A percentile compares a stretch with the other conserved stretches of the same genome.
Evolutionary conservation across 2,888 invertebrate genomes (phyloP).

Genomic region (Calliopum simillimum): DNA sequence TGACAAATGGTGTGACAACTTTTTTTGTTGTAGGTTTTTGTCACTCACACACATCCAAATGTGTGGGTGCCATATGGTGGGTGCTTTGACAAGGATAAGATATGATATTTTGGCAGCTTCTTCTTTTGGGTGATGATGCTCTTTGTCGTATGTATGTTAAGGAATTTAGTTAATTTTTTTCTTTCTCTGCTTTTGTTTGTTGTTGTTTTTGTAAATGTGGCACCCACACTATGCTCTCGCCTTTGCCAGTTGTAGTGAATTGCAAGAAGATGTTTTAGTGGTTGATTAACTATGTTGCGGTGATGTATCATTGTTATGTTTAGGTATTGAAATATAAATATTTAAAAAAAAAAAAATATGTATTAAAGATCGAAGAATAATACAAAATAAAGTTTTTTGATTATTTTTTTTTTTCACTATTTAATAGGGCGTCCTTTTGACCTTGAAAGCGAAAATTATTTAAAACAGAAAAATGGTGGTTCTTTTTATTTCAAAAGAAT

Average conservation of each 20-base stretch:
- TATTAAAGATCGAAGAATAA: too few species aligned
- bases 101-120: constrained; percentile 7
- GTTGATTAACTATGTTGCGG: constrained; percentile 49
- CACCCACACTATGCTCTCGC: constrained; percentile 34
- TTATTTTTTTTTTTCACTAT: too few species aligned
- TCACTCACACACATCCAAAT: constrained; percentile 42
- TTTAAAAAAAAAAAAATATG: too few species aligned
- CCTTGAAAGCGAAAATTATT: too few species aligned
- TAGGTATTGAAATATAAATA: too few species aligned
- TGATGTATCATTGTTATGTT: too few species aligned
- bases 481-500: too few species aligned
- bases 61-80: constrained; percentile 33
- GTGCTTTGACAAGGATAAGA: neutral
- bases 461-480: too few species aligned
- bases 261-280: constrained; percentile 45
- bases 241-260: constrained; percentile 44
- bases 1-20: constrained; percentile 66
- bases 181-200: too few species aligned
- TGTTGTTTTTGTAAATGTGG: constrained; percentile 4
- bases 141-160: constrained; percentile 42
- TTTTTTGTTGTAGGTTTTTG: constrained; percentile 61
- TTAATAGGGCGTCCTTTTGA: too few species aligned
- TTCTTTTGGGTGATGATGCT: constrained; percentile 5
- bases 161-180: constrained; percentile 35
- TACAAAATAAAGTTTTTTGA: too few species aligned